Base-by-base conservation (phyloP, 2,797 vertebrate genomes). In the Benthosema pterotum region DNA sequence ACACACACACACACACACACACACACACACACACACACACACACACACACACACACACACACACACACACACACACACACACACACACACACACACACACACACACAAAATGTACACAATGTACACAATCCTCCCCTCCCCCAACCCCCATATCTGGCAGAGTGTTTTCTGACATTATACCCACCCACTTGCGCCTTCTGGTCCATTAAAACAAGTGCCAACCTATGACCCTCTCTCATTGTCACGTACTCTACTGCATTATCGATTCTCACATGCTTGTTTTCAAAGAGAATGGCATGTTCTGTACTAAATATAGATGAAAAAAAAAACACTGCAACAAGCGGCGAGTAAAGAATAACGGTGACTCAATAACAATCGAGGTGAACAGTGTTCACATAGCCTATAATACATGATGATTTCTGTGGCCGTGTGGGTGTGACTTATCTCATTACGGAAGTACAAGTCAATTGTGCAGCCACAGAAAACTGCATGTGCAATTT, bases 191-290 rank as follows among this genome's bases (percentile, higher is more conserved):
- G 2, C 70, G 79, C 62, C 43, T 57, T 75, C 67, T 72, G 79
- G 73, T 79, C 70, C 15, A 32, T 56, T 17, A 77, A 80, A 80
- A 78, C 77, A 85, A 83, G 78, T 56, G 78, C 42, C 65, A 57
- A n/a, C 19, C 55, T 8, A 60, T 42, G 62, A 49, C 47, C 55
- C 60, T 28, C 60, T 75, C 18, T 53, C 28, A 25, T 74, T 70
- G 67, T 16, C 45, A 53, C 52, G 62, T 4, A 22, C 2, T 22
- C 3, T 25, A 25, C 22, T 25, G 22, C 32, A 53, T 14, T 53
- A 16, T 51, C 53, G 60, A 17, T 60, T 69, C 12, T 50, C 77
- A 75, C 68, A 42, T 62, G 57, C 38, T 32, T 22, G 67, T 13
- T 22, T 68, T 67, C 47, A 19, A 46, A 14, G n/a, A 63, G 50